Evolutionary conservation across 2,797 vertebrate species (phyloP), one percentile per base, ranked within the genome.

Genomic region (Cichlasoma orientale): DNA sequence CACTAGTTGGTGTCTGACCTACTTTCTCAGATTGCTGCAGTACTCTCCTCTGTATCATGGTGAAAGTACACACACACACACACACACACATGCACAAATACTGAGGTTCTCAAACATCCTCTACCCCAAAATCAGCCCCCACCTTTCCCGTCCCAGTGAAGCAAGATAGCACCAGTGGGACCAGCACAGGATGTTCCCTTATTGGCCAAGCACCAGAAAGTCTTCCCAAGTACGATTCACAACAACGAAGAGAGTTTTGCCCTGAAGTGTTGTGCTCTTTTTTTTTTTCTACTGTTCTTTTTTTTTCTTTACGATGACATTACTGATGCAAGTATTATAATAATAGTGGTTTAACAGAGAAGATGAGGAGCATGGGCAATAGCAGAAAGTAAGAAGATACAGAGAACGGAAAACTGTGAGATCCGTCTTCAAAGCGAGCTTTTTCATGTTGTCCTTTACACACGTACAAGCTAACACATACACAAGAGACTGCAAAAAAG

Each of bases 21-120:
- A 95, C 90, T 94, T 94, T 92, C 80, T 91, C 86, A 85, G 79
- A 91, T 91, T 94, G 92, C 91, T 92, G 94, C 92, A 94, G 91
- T 93, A 88, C 90, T 93, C 89, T 90, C 79, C 82, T 90, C 86
- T 88, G 83, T 92, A 88, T 88, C 80, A 21, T 82, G 77, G 25
- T 81, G 78, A 85, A 92, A 80, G 88, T 79, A 90, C 77, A 86
- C 79, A 85, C 72, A 86, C 63, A 76, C 59, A 69, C 76, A 85
- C 57, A 86, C 72, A 72, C 44, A 68, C 68, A 66, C 76, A 85
- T 52, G 85, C 70, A 80, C 68, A 66, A 74, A 87, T 8, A 52
- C 74, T 73, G 18, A 86, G 84, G 74, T 89, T 91, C 90, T 91
- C 83, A 86, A 85, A 89, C 82, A 90, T 70, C 77, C 82, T 77